Evolutionary conservation across 2,888 invertebrate species (phyloP).

Genomic region (Lasioglossum oenotherae): DNA sequence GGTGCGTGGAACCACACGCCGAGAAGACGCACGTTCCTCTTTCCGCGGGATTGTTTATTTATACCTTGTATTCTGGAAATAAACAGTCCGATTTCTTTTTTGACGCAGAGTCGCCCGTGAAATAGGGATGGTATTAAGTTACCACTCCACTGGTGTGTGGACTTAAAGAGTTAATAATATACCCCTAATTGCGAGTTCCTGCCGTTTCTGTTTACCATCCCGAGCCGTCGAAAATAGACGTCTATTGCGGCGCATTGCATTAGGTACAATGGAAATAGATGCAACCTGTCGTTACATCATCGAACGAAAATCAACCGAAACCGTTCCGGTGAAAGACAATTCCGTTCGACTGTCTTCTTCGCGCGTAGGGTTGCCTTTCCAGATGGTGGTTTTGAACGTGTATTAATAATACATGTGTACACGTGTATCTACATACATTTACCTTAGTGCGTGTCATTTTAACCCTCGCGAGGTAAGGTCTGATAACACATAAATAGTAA

Average conservation of each 20-base stretch:
- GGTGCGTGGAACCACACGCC: not conserved
- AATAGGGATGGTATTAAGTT: conserved; percentile 4
- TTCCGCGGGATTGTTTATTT: not conserved
- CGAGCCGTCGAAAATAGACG: conserved; percentile 41
- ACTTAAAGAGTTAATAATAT: conserved; percentile 32
- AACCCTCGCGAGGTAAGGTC: no score
- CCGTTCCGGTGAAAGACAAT: conserved; percentile 37
- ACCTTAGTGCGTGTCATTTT: no score
- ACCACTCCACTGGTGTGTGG: not conserved
- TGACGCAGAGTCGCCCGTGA: not conserved
- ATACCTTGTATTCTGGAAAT: not conserved
- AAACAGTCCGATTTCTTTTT: conserved; percentile 1
- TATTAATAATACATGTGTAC: no score
- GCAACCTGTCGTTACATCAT: conserved; percentile 53
- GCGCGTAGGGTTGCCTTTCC: not conserved
- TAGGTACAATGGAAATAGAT: conserved; percentile 57
- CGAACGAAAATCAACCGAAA: conserved; percentile 37
- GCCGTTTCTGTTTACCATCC: conserved; percentile 52
- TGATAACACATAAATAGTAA: no score
- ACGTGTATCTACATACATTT: no score
- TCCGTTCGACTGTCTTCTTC: not conserved
- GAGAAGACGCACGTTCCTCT: not conserved
- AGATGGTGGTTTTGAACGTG: no score
- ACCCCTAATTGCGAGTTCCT: conserved; percentile 45
- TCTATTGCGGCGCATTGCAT: conserved; percentile 43